phyloP scores from a whole-genome alignment of 64 coral and sea anemone species.

The Catalaphyllia jardinei region DNA sequence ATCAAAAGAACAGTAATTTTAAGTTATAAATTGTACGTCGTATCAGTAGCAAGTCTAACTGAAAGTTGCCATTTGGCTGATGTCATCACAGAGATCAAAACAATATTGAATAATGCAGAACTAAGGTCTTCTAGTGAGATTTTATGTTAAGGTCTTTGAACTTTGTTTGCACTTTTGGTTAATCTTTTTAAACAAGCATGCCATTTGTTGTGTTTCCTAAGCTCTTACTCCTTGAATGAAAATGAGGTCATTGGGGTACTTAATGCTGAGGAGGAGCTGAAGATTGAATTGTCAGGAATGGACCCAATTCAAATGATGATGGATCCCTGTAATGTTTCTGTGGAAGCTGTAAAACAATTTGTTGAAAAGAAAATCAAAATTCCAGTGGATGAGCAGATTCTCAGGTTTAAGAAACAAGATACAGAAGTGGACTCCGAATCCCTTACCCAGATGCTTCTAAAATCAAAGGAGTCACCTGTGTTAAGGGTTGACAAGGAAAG shows the following conservation, averaged over 20 bases:
- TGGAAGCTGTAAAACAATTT: background rate
- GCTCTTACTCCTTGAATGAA: slow-evolving; percentile 13
- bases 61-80: no score
- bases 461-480: background rate
- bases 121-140: no score
- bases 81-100: no score
- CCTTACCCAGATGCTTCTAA: background rate
- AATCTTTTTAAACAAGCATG: no score
- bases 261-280: background rate
- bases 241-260: slow-evolving; percentile 14
- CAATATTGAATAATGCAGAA: no score
- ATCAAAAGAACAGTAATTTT: no score
- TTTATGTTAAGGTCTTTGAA: no score
- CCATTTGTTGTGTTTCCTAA: background rate
- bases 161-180: no score
- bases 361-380: background rate
- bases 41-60: no score
- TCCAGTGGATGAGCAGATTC: background rate
- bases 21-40: no score
- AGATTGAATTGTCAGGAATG: background rate
- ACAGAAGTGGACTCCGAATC: background rate
- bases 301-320: background rate
- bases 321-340: background rate
- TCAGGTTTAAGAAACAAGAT: background rate
- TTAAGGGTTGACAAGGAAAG: background rate